Percentiles rank a stretch among this genome's conserved stretches.
phyloP scores from a whole-genome alignment of 2,797 vertebrate species.

The Melanotaenia trifasciata region DNA sequence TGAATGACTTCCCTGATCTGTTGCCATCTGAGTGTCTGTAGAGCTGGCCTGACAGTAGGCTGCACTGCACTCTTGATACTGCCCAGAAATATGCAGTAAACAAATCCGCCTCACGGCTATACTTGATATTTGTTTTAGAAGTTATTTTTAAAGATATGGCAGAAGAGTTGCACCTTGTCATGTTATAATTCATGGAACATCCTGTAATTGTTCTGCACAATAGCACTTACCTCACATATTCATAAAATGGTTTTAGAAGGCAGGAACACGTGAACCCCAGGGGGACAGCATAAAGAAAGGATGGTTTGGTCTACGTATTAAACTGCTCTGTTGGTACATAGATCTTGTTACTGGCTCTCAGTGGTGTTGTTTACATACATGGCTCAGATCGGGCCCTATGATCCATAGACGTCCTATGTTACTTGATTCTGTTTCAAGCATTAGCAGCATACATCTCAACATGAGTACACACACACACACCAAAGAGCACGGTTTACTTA shows the following conservation, averaged over 20 bases:
- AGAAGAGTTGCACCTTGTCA: constrained; percentile 1
- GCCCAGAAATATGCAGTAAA: constrained; percentile 24
- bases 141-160: background rate
- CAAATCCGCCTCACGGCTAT: constrained; percentile 17
- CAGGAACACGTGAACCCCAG: constrained; percentile 40
- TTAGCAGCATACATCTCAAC: constrained; percentile 36
- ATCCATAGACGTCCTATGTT: constrained; percentile 33
- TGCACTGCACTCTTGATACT: constrained; percentile 50
- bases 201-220: constrained; percentile 49
- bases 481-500: constrained; percentile 41
- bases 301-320: constrained; percentile 21
- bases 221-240: constrained; percentile 22
- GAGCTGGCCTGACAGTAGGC: constrained; percentile 57
- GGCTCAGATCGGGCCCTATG: constrained; percentile 15
- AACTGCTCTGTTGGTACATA: constrained; percentile 31
- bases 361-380: constrained; percentile 40
- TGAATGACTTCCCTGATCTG: constrained; percentile 75
- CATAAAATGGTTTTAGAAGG: constrained; percentile 32
- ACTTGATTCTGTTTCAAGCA: constrained; percentile 38
- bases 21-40: constrained; percentile 59
- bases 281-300: constrained; percentile 37
- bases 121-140: constrained; percentile 11
- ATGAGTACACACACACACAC: constrained; percentile 35
- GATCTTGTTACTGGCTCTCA: constrained; percentile 49
- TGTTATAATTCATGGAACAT: constrained; percentile 37